These are phyloP conservation scores for Troides aeacus DNA, from an alignment of 2,888 invertebrate genomes.

Conservation along the genomic window DNA sequence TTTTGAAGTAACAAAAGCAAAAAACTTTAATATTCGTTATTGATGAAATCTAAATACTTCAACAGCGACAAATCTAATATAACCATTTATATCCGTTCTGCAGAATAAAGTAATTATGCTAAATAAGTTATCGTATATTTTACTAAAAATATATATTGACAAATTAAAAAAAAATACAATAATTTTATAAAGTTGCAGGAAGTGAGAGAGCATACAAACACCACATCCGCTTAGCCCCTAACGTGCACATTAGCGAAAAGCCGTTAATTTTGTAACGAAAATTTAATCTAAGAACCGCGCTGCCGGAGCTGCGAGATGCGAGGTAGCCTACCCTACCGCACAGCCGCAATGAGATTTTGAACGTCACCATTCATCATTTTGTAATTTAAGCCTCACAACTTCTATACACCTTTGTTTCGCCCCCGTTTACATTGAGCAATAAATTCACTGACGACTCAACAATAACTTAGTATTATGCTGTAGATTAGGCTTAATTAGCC, in stretches of 20 bases:
- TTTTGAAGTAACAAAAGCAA: no score
- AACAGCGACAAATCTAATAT: no score
- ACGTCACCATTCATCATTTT: constrained; percentile 45
- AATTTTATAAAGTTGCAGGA: neutral
- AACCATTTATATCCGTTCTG: no score
- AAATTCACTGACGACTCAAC: constrained; percentile 27
- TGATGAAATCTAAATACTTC: no score
- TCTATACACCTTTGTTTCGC: constrained; percentile 31
- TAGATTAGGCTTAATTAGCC: constrained; percentile 26
- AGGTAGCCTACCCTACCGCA: constrained; percentile 28
- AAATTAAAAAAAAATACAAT: neutral
- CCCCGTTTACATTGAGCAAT: constrained; percentile 24
- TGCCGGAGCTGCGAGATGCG: constrained; percentile 43
- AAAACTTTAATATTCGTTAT: no score
- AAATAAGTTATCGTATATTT: neutral
- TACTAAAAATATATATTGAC: no score
- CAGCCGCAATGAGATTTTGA: constrained; percentile 42
- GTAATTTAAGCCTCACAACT: constrained; percentile 35
- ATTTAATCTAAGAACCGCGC: constrained; percentile 55
- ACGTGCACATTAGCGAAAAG: constrained; percentile 44
- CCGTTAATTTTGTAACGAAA: constrained; percentile 63
- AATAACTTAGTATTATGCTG: constrained; percentile 26
- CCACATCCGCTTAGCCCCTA: neutral
- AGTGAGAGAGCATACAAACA: constrained; percentile 1
- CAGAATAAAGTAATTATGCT: neutral